phyloP scores from a whole-genome alignment of 2,797 vertebrate genomes.

The Peromyscus nudipes region DNA sequence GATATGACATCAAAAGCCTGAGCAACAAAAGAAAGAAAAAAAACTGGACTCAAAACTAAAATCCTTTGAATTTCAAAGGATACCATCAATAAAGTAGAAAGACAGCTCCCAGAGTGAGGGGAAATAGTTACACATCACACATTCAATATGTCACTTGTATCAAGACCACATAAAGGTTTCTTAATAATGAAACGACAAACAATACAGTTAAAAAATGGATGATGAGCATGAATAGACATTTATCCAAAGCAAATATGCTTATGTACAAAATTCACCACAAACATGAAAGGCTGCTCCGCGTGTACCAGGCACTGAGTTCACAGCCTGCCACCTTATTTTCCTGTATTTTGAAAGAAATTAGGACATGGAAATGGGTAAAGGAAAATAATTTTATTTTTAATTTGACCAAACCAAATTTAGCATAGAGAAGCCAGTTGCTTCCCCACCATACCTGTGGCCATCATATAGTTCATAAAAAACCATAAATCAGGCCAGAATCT shows the following conservation, averaged over 20 bases:
- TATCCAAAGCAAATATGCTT: background rate
- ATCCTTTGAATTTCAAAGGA: slow-evolving; percentile 31
- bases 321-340: background rate
- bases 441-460: background rate
- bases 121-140: background rate
- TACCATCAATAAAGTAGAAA: background rate
- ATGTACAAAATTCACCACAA: background rate
- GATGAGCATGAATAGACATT: background rate
- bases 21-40: background rate
- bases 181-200: background rate
- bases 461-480: background rate
- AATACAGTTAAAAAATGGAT: background rate
- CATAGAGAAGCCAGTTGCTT: background rate
- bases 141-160: background rate
- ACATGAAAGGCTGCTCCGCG: background rate
- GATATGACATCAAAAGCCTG: background rate
- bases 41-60: background rate
- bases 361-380: background rate
- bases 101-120: background rate
- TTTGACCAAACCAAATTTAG: background rate
- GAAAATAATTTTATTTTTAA: background rate
- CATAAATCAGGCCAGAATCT: background rate
- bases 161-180: background rate
- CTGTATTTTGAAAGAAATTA: background rate
- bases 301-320: background rate